Base-by-base conservation (phyloP, 2,888 invertebrate genomes). In the Tenthredo livida region DNA sequence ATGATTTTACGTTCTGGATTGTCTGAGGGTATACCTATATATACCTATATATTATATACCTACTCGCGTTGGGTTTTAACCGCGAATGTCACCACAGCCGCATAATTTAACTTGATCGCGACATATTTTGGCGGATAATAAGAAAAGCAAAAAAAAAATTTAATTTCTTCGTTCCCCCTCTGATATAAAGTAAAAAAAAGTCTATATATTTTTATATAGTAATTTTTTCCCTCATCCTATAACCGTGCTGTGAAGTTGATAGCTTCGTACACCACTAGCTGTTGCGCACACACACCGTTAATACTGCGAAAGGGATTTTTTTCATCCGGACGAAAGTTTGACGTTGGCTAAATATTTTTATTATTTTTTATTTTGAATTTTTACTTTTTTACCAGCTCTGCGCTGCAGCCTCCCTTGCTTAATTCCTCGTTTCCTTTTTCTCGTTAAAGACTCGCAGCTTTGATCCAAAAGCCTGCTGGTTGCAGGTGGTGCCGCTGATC, bases 1-100 rank as follows among this genome's bases (percentile, higher is more conserved):
- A 77, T 77, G 77, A 77, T 77, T 77, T 77, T 54, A 77, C 54
- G 77, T 50, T 25, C 29, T 29, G 12, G 29, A 77, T 9, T 54
- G 77, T 77, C 77, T 54, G 50, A 17, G 15, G 54, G 17, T 25
- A 43, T 43, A 17, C 2, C 1, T 33, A 33, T 33, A 33, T 33
- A 33, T 33, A n/a, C 2, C 1, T 33, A 33, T 33, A 33, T 33
- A 33, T 33, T 33, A 33, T 33, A 17, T 40, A 47, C n/a, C n/a
- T 47, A 29, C 75, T 50, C 2, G 75, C 7, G 50, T 33, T 33
- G 54, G n/a, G 15, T 77, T 77, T 77, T 29, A 33, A 73, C 72
- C 72, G 72, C 40, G 72, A 43, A 73, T 21, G 21, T 37, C 15
- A 25, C 43, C 40, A 21, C 21, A 17, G 10, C n/a, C 72, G n/a